Percentiles rank a stretch among this genome's conserved stretches.
Conservation (phyloP, 2,113 vertebrate species). For the Scomber scombrus region DNA sequence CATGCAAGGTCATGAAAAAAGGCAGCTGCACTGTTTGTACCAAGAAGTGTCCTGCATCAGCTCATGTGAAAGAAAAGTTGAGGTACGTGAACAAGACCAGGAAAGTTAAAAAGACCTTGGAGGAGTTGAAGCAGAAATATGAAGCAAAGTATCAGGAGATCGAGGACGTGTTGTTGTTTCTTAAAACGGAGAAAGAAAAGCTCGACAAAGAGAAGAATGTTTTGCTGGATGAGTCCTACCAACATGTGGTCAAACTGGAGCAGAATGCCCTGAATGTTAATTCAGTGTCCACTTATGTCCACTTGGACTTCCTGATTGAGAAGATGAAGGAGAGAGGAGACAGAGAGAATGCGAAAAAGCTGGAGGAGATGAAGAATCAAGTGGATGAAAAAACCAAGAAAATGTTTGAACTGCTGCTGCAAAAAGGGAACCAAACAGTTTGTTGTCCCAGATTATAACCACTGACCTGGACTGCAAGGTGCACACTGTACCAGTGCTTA, state of each 20-base stretch:
- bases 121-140: no score
- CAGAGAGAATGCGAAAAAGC: neutral
- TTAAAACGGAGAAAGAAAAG: neutral
- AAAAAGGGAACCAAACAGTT: no score
- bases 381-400: neutral
- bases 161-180: neutral
- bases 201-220: neutral
- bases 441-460: no score
- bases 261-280: neutral
- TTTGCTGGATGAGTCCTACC: neutral
- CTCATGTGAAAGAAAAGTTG: no score
- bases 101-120: no score
- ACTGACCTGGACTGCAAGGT: no score
- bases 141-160: no score
- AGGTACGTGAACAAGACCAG: no score
- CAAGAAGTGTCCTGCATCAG: neutral
- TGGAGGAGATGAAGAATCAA: conserved; percentile 5
- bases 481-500: no score
- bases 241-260: conserved; percentile 18
- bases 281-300: neutral
- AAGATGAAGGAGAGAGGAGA: conserved; percentile 30
- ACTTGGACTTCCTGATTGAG: conserved; percentile 22
- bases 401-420: no score
- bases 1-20: neutral
- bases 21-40: neutral